These are phyloP conservation scores for Muntiacus reevesi DNA, from an alignment of 2,113 vertebrate genomes.

Conservation along the genomic window DNA sequence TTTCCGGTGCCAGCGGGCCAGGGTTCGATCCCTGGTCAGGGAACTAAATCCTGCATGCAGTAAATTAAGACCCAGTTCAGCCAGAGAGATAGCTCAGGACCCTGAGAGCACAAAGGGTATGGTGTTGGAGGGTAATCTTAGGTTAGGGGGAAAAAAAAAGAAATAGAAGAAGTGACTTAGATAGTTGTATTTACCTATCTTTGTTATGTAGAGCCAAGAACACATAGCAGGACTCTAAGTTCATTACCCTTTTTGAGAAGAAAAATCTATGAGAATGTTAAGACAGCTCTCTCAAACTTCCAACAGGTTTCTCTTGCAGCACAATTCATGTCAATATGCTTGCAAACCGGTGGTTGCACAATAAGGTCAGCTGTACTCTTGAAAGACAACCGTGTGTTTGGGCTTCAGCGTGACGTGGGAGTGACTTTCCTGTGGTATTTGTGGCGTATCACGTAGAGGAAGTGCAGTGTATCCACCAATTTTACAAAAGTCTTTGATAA, in stretches of 20 bases:
- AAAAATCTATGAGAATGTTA: not conserved
- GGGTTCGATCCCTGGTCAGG: not conserved
- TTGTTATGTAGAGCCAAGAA: slow-evolving; percentile 1
- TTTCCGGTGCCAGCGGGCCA: not conserved
- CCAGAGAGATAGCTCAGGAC: not conserved
- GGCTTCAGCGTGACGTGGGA: not conserved
- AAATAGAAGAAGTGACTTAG: not conserved
- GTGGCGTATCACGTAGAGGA: not conserved
- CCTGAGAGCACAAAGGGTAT: not conserved
- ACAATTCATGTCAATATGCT: not conserved
- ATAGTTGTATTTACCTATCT: not conserved
- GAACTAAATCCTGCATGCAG: not conserved
- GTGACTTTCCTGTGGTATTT: slow-evolving; percentile 23
- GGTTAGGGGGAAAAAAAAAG: not conserved
- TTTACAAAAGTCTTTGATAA: slow-evolving; percentile 32
- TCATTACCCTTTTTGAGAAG: not conserved
- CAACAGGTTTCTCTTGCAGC: not conserved
- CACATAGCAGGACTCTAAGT: not conserved
- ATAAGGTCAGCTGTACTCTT: not conserved
- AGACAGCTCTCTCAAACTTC: not conserved
- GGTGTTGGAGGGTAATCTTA: not conserved
- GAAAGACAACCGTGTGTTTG: not conserved
- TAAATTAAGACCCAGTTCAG: not conserved
- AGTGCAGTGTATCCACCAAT: not conserved
- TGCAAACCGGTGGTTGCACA: not conserved